Evolutionary conservation across 2,113 vertebrate species (phyloP).

Genomic region (Prolemur simus): DNA sequence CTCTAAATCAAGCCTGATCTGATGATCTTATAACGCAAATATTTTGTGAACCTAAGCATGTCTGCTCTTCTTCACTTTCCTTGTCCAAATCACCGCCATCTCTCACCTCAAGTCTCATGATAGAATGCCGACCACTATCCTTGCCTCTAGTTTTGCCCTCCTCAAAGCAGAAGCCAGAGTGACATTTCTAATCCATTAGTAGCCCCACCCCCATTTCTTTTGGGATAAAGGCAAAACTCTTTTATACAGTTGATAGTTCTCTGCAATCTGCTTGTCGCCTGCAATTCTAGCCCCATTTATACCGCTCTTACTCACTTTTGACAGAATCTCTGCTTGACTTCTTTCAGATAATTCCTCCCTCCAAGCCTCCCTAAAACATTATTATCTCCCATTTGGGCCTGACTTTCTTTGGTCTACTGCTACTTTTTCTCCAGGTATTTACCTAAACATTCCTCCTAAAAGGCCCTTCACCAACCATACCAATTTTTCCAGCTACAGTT

Average conservation of each 20-base stretch:
- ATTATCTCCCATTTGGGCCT: not conserved
- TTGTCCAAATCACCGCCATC: not conserved
- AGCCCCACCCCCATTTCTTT: not conserved
- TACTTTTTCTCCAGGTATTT: not conserved
- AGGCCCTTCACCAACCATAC: not conserved
- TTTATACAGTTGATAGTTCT: not conserved
- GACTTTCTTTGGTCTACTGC: not conserved
- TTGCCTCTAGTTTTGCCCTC: not conserved
- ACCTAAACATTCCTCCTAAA: not conserved
- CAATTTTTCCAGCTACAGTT: not conserved
- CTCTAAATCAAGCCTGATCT: not conserved
- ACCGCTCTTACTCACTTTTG: not conserved
- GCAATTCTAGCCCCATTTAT: not conserved
- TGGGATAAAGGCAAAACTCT: not conserved
- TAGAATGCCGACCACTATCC: not conserved
- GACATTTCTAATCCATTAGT: not conserved
- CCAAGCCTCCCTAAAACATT: not conserved
- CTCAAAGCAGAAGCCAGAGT: not conserved
- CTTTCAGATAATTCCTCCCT: not conserved
- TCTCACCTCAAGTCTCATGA: not conserved
- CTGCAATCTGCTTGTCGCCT: not conserved
- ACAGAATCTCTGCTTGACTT: not conserved
- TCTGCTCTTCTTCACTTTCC: not conserved
- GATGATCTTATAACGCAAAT: not conserved
- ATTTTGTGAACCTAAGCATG: not conserved